Conservation (phyloP, 92 coral and sea anemone species). For the Porites cylindrica region DNA sequence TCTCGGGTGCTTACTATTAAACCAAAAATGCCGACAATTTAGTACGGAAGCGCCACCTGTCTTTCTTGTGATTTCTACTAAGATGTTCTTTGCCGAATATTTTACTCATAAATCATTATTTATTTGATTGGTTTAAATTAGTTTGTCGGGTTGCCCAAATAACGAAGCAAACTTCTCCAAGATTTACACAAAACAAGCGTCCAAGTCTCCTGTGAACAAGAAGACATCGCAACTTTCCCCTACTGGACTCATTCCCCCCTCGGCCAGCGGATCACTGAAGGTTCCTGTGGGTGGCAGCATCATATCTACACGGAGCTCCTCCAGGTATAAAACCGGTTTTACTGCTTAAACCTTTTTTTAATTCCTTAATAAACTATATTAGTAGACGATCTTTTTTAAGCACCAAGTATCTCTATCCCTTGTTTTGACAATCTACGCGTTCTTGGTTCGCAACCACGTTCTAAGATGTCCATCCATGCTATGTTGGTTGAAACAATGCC, state of each 20-base stretch:
- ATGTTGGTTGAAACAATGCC: too few species aligned
- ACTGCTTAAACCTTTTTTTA: background rate
- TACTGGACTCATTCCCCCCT: slow-evolving; percentile 19
- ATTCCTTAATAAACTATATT: too few species aligned
- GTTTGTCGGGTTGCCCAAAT: slow-evolving; percentile 94
- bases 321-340: slow-evolving; percentile 19
- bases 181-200: slow-evolving; percentile 37
- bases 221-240: slow-evolving; percentile 44
- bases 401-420: too few species aligned
- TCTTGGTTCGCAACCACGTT: too few species aligned
- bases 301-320: slow-evolving; percentile 51
- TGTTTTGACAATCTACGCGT: too few species aligned
- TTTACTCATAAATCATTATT: background rate
- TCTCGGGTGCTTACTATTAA: too few species aligned
- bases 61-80: background rate
- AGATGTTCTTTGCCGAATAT: background rate
- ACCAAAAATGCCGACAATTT: too few species aligned
- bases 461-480: too few species aligned
- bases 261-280: slow-evolving; percentile 4
- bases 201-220: slow-evolving; percentile 42
- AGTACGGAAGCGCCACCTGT: too few species aligned
- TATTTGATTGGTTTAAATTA: slow-evolving; percentile 11
- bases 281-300: slow-evolving; percentile 34
- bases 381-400: too few species aligned
- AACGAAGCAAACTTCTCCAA: slow-evolving; percentile 80